Conservation (phyloP, 1,140 invertebrate species). For the Eriosoma lanigerum region DNA sequence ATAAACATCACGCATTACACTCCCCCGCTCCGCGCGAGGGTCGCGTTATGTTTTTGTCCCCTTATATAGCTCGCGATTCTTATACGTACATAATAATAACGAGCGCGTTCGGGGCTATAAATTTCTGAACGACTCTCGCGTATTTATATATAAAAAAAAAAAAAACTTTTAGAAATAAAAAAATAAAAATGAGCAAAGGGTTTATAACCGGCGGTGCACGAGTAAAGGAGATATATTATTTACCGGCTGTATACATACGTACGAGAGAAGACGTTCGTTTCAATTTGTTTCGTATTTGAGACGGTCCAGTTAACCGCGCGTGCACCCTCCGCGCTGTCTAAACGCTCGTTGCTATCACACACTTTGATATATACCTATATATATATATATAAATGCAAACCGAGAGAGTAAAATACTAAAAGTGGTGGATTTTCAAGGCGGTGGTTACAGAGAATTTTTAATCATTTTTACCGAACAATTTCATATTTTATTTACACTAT, state of each 20-base stretch:
- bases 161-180: neutral
- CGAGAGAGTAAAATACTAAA: too few species aligned
- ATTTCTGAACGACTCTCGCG: conserved; percentile 5
- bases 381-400: neutral
- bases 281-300: conserved; percentile 50
- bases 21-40: too few species aligned
- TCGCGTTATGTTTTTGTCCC: neutral
- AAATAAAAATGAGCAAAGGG: conserved; percentile 36
- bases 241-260: conserved; percentile 4
- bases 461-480: too few species aligned
- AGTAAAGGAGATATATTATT: conserved; percentile 48
- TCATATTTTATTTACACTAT: too few species aligned
- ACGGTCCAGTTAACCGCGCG: conserved; percentile 42
- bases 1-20: too few species aligned
- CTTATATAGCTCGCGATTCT: neutral
- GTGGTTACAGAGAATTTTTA: too few species aligned
- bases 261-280: conserved; percentile 50
- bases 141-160: too few species aligned
- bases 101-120: conserved; percentile 9
- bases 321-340: neutral
- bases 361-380: neutral
- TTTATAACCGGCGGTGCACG: conserved; percentile 33
- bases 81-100: too few species aligned
- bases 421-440: too few species aligned
- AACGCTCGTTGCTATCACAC: neutral